Evolutionary conservation across 2,113 vertebrate genomes (phyloP), one percentile per base, ranked within the genome.

Genomic region (Syngnathus scovelli): DNA sequence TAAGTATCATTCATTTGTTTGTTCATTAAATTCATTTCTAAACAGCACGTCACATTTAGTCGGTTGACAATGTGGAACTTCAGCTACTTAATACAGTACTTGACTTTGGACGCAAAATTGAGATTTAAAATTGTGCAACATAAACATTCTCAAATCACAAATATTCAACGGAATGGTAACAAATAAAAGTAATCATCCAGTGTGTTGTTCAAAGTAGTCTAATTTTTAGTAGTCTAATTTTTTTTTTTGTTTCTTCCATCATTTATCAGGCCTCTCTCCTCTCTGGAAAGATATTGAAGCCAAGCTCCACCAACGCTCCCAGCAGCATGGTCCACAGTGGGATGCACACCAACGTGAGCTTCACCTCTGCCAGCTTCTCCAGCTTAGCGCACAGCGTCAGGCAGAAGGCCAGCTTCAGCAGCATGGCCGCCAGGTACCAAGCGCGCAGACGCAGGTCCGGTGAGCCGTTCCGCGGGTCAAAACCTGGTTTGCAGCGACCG

Each of bases 381-480:
- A 98, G 88, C 67, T 89, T 92, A 1, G 93, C 94, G n/a, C 97
- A 98, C 66, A 99, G 93, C 1, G 91, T 92, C 0, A 99, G 90
- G 78, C 95, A 96, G 88, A 98, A 98, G 60, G 93, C 93, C 79
- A 98, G 75, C 66, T 98, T 98, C 19, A 99, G 92, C 33, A 98
- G 88, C 91, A 98, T 93, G 0, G 97, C 96, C 1, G 91, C 64
- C 21, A 99, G 89, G 80, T 98, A 98, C 96, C 97, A 99, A 64
- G 92, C 72, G 46, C 94, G 94, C 78, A 92, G 95, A 89, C 93
- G 95, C 77, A 98, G 82, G 78, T 93, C 93, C 72, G 94, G 94
- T 2, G 93, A 92, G 8, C 94, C 95, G 0, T 96, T 95, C 67
- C 94, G 91, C 41, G 93, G 94, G 80, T 98, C 94, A 11, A 95